Evolutionary conservation across 53 echinoderm and acorn worm genomes (phyloP).

Genomic region (Stichopus horrens): DNA sequence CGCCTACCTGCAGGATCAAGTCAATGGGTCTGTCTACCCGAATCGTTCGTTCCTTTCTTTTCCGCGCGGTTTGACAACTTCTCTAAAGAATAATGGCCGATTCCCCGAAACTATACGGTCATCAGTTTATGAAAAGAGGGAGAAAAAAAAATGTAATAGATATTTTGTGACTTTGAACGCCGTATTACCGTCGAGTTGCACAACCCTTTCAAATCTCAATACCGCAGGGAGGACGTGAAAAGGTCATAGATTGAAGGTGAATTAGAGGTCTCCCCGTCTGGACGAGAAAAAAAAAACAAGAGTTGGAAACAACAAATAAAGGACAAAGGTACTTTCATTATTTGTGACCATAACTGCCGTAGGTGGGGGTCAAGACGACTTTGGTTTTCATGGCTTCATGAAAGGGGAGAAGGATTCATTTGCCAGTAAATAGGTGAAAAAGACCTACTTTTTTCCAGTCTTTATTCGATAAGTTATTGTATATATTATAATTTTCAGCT

Average conservation of each 20-base stretch:
- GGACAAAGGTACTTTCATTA: not conserved
- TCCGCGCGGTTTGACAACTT: not conserved
- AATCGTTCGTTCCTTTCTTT: not conserved
- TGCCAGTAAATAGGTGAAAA: too few species aligned
- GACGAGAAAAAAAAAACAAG: not conserved
- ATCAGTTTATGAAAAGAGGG: not conserved
- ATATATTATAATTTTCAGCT: too few species aligned
- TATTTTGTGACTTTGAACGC: conserved; percentile 13
- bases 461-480: too few species aligned
- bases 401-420: too few species aligned
- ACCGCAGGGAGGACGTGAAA: not conserved
- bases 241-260: conserved; percentile 20
- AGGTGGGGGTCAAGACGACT: too few species aligned
- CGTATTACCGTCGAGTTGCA: conserved; percentile 23
- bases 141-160: not conserved
- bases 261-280: not conserved
- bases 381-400: too few species aligned
- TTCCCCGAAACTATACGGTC: not conserved
- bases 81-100: not conserved
- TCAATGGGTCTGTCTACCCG: not conserved
- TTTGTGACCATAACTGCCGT: too few species aligned
- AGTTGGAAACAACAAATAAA: too few species aligned
- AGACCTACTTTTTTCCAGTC: too few species aligned
- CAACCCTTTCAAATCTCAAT: not conserved
- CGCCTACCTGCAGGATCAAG: too few species aligned